A percentile compares a stretch with the other conserved stretches of the same genome.
These are phyloP conservation scores for Cynodonichthys magdalenae DNA, from an alignment of 2,797 vertebrate genomes.

Conservation along the genomic window DNA sequence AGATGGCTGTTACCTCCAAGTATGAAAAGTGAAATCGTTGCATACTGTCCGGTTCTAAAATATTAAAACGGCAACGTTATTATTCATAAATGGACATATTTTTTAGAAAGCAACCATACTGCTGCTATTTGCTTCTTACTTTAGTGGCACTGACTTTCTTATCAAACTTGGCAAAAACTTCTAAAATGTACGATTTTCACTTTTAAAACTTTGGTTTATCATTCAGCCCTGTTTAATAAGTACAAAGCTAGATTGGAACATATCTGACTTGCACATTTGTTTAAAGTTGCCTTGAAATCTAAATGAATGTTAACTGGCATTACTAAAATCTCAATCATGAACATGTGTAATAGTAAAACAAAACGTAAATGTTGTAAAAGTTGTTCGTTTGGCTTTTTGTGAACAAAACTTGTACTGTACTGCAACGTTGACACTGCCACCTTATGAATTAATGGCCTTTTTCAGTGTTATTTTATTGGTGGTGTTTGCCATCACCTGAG, in stretches of 20 bases:
- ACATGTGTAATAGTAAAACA: constrained; percentile 3
- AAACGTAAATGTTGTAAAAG: constrained; percentile 25
- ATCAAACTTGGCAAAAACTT: not conserved
- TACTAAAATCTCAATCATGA: constrained; percentile 7
- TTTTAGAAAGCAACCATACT: not conserved
- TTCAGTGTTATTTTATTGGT: constrained; percentile 20
- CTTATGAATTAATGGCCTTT: constrained; percentile 19
- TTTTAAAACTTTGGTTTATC: constrained; percentile 2
- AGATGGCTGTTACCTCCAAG: not conserved
- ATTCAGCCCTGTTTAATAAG: constrained; percentile 21
- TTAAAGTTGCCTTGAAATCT: constrained; percentile 45
- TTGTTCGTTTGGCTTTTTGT: constrained; percentile 13
- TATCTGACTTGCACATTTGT: constrained; percentile 26
- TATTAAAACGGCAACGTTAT: not conserved
- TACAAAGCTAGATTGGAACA: constrained; percentile 3
- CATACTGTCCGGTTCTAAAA: not conserved
- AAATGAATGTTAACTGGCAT: constrained; percentile 25
- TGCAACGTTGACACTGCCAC: constrained; percentile 56
- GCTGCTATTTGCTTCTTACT: no score
- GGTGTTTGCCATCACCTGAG: constrained; percentile 27
- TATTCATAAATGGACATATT: not conserved
- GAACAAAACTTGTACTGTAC: constrained; percentile 26
- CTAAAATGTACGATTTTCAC: not conserved
- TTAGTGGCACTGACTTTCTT: not conserved
- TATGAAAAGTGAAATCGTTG: not conserved